Evolutionary conservation across 2,797 vertebrate genomes (phyloP).

Genomic region (Leptodactylus fallax): DNA sequence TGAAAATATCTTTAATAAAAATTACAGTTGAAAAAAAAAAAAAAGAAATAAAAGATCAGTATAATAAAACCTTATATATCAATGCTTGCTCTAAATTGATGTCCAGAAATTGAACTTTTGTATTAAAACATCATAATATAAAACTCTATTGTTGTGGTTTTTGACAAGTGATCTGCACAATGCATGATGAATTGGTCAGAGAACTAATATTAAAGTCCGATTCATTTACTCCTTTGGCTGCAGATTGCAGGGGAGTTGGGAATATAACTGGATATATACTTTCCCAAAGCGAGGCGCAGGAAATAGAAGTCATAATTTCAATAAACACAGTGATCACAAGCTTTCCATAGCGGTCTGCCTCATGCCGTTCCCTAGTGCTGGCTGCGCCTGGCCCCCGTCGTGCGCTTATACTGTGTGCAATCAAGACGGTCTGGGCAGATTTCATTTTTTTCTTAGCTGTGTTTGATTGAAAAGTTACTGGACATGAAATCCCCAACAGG

Average conservation of each 20-base stretch:
- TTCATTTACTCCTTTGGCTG: slow-evolving; percentile 5
- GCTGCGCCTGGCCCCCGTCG: slow-evolving; percentile 1
- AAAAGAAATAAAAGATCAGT: too few species aligned
- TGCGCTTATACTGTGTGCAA: slow-evolving; percentile 25
- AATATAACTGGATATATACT: not conserved
- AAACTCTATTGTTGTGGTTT: not conserved
- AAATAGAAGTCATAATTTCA: slow-evolving; percentile 41
- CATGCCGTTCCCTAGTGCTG: slow-evolving; percentile 19
- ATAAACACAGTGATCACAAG: slow-evolving; percentile 43
- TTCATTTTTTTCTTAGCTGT: slow-evolving; percentile 11
- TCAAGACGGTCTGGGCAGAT: slow-evolving; percentile 9
- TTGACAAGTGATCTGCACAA: not conserved
- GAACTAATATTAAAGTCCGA: not conserved
- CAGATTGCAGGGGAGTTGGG: not conserved
- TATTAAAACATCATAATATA: too few species aligned
- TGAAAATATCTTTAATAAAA: too few species aligned
- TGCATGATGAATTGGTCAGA: not conserved
- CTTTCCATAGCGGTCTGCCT: not conserved
- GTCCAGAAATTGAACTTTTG: too few species aligned
- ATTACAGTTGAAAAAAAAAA: too few species aligned
- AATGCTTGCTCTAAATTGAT: too few species aligned
- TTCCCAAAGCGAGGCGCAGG: slow-evolving; percentile 15
- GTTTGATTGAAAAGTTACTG: slow-evolving; percentile 39
- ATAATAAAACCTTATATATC: too few species aligned
- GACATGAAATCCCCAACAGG: slow-evolving; percentile 35